These are phyloP conservation scores for Euwallacea similis DNA, from an alignment of 1,140 invertebrate genomes.

Conservation along the genomic window DNA sequence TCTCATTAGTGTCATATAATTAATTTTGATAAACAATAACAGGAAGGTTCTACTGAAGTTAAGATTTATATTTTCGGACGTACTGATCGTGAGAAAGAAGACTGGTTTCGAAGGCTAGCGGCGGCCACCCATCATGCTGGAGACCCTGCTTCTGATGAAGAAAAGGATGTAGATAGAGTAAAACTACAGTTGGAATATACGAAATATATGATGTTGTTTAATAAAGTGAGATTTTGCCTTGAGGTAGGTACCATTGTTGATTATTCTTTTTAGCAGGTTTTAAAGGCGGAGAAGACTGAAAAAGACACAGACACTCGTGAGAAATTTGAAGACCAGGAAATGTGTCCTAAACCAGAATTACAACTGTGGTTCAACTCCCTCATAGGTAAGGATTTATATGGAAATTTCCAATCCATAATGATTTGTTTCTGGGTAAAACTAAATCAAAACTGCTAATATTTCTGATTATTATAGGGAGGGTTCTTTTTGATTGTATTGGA, in stretches of 20 bases:
- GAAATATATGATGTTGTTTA: constrained; percentile 43
- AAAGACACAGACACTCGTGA: constrained; percentile 17
- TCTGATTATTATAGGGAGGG: constrained; percentile 59
- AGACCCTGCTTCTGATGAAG: neutral
- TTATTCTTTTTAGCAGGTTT: neutral
- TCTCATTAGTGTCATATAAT: neutral
- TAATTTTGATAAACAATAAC: constrained; percentile 11
- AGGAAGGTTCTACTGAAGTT: constrained; percentile 46
- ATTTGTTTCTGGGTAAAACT: no score
- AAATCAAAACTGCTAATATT: no score
- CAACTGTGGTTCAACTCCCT: constrained; percentile 35
- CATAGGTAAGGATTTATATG: constrained; percentile 52
- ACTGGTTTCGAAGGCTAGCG: constrained; percentile 67
- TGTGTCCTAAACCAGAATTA: constrained; percentile 14
- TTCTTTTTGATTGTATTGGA: constrained; percentile 77
- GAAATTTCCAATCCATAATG: no score
- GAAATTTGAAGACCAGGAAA: constrained; percentile 22
- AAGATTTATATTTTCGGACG: constrained; percentile 75
- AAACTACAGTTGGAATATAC: constrained; percentile 41
- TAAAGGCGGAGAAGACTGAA: constrained; percentile 6
- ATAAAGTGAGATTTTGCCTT: constrained; percentile 31
- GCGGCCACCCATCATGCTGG: constrained; percentile 39
- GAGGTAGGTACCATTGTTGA: no score
- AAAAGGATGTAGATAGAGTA: constrained; percentile 11
- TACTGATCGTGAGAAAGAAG: constrained; percentile 84